Percentiles rank a stretch among this genome's conserved stretches.
phyloP scores from a whole-genome alignment of 2,888 invertebrate species.

The Lathronympha strigana region DNA sequence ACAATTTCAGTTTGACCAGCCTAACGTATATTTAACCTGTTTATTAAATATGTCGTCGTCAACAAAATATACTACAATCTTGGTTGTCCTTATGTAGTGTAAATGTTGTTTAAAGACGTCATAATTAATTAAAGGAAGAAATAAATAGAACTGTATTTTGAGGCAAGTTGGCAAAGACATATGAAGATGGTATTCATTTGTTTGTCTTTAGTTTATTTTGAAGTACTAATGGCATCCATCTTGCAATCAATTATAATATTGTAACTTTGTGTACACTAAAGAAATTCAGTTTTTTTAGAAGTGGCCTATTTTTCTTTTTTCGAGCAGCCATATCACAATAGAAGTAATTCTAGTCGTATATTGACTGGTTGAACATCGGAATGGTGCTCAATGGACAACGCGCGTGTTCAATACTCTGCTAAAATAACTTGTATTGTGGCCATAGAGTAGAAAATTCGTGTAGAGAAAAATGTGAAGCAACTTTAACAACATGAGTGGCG shows the following conservation, averaged over 20 bases:
- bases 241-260: neutral
- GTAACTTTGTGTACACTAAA: neutral
- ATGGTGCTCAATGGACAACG: conserved; percentile 6
- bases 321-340: conserved; percentile 32
- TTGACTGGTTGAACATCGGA: conserved; percentile 15
- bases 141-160: no score
- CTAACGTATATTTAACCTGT: neutral
- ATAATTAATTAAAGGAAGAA: neutral
- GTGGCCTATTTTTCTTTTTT: conserved; percentile 29
- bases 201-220: neutral
- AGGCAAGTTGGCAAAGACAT: neutral
- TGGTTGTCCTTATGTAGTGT: no score
- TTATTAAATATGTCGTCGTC: neutral
- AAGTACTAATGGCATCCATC: neutral
- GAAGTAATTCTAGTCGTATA: conserved; percentile 25
- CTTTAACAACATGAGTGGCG: conserved; percentile 67
- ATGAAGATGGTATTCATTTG: neutral
- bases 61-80: neutral
- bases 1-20: conserved; percentile 10
- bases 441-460: conserved; percentile 23
- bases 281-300: conserved; percentile 9
- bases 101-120: neutral
- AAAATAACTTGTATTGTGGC: conserved; percentile 32
- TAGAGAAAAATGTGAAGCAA: conserved; percentile 25
- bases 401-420: conserved; percentile 21